Base-by-base conservation (phyloP, 2,888 invertebrate genomes). In the Lepidonotus clava region DNA sequence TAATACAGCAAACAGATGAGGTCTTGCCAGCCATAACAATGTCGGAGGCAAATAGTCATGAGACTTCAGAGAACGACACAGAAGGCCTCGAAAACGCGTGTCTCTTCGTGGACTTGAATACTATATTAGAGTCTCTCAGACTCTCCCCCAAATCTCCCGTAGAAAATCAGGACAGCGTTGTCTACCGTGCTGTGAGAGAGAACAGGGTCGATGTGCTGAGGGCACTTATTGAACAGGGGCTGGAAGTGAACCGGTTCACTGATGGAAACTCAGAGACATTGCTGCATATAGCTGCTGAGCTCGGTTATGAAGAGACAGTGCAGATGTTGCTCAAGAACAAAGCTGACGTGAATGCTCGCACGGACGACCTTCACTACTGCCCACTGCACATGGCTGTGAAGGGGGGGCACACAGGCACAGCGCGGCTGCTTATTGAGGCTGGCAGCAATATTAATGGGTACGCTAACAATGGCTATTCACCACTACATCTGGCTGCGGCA, bases 381-480 rank as follows among this genome's bases (percentile, higher is more conserved):
- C 40, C 77, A 2, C 77, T 77, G 6, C 77, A 77, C 46, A 8
- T 77, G 41, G 77, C 77, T 6, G 46, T 77, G 2, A 77, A 41
- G 14, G 11, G n/a, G 21, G 46, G 77, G 5, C 38, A 6, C n/a
- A 46, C n/a, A 6, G 28, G 11, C 5, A 46, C 40, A 4, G 77
- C 46, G 5, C 6, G 40, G n/a, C n/a, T 5, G 24, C 41, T 77
- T 4, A 24, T 77, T 4, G n/a, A n/a, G 6, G 77, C 77, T 28
- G 77, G 46, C 4, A 77, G 77, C 77, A 77, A 77, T 14, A n/a
- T 46, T 14, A 41, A 40, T 14, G 41, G 8, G 4, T 77, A 77
- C 77, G 28, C 77, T 4, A 40, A 41, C 41, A 77, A 77, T 40
- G 77, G 77, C 46, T 77, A 77, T 28, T 18, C 77, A 5, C 77